Evolutionary conservation across 2,797 vertebrate genomes (phyloP).

Genomic region (Ptychadena robeensis): DNA sequence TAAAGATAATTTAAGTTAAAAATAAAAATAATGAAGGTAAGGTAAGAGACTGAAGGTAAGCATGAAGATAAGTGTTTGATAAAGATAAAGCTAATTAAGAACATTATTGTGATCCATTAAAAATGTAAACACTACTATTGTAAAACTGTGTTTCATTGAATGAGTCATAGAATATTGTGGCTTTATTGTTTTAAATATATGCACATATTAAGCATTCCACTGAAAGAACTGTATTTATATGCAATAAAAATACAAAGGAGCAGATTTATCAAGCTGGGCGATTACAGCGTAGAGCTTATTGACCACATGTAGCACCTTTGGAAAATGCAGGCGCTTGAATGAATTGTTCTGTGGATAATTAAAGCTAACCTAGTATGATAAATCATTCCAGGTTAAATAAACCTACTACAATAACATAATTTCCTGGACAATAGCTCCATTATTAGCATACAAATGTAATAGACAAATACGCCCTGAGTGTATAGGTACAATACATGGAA

Average conservation of each 20-base stretch:
- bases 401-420: slow-evolving; percentile 9
- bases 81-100: no score
- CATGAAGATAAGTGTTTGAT: no score
- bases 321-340: background rate
- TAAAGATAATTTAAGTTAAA: no score
- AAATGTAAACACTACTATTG: no score
- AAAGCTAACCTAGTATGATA: slow-evolving; percentile 19
- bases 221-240: slow-evolving; percentile 24
- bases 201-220: background rate
- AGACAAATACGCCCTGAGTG: background rate
- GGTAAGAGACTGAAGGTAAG: no score
- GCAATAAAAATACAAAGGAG: background rate
- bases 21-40: no score
- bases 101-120: no score
- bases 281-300: slow-evolving; percentile 1
- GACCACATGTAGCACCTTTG: slow-evolving; percentile 17
- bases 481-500: no score
- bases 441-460: background rate
- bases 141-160: no score
- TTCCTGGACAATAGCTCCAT: background rate
- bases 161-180: background rate
- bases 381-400: slow-evolving; percentile 31
- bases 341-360: slow-evolving; percentile 6
- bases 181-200: slow-evolving; percentile 21
- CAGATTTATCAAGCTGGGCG: slow-evolving; percentile 14